phyloP scores from a whole-genome alignment of 2,888 invertebrate genomes.

The Mesorhabditis sp. region DNA sequence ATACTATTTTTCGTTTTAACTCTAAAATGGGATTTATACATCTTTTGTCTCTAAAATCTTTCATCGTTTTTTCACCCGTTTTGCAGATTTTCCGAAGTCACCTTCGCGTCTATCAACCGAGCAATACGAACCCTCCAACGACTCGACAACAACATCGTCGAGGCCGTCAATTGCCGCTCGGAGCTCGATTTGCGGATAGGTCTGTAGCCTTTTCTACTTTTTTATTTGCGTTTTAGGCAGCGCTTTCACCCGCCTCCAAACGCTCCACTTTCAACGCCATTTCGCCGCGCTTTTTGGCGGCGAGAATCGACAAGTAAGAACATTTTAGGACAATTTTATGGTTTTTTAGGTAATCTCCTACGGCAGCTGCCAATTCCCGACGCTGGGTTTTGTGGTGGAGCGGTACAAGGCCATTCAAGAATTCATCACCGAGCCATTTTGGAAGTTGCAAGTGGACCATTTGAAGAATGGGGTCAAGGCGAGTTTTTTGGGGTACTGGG shows the following conservation, averaged over 20 bases:
- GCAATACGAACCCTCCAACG: constrained; percentile 76
- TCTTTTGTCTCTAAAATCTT: too few species aligned
- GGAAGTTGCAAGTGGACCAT: constrained; percentile 72
- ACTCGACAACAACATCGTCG: constrained; percentile 73
- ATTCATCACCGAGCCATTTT: constrained; percentile 88
- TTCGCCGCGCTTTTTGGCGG: constrained; percentile 23
- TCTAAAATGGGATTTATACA: too few species aligned
- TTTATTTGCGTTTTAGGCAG: constrained; percentile 63
- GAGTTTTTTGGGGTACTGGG: neutral
- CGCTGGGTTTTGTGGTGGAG: constrained; percentile 99
- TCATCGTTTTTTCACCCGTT: neutral
- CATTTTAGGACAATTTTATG: neutral
- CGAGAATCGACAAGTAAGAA: constrained; percentile 9
- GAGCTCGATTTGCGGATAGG: constrained; percentile 90
- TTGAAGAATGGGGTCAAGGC: constrained; percentile 28
- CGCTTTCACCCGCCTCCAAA: constrained; percentile 95
- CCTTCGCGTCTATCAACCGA: constrained; percentile 73
- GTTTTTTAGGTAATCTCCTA: constrained; percentile 73
- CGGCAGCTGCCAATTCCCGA: constrained; percentile 98
- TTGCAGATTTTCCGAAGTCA: constrained; percentile 87
- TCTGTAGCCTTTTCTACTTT: constrained; percentile 3
- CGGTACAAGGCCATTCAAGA: constrained; percentile 62
- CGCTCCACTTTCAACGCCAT: constrained; percentile 72
- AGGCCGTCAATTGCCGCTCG: constrained; percentile 77
- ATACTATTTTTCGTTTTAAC: too few species aligned